Percentiles rank a stretch among this genome's conserved stretches.
These are phyloP conservation scores for Ochotona curzoniae DNA, from an alignment of 2,113 vertebrate genomes.

Conservation along the genomic window DNA sequence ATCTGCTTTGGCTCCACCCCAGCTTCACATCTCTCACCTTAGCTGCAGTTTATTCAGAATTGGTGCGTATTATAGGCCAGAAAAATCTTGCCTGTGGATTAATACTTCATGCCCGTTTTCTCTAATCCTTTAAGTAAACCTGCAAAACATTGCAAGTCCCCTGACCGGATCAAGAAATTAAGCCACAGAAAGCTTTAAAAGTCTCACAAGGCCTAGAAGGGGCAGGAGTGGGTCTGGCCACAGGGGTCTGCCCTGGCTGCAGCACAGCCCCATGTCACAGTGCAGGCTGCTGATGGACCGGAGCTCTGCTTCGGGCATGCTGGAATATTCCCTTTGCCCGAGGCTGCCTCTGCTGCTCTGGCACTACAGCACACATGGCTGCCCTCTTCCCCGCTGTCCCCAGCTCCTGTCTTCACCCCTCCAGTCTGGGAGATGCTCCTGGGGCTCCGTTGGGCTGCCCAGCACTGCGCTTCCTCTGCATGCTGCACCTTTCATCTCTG, in stretches of 20 bases:
- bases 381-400: too few species aligned
- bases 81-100: neutral
- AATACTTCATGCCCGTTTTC: neutral
- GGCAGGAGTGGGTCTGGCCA: neutral
- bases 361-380: too few species aligned
- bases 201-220: neutral
- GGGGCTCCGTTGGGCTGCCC: neutral
- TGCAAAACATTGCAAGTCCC: neutral
- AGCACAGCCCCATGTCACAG: neutral
- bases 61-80: neutral
- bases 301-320: neutral
- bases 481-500: neutral
- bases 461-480: neutral
- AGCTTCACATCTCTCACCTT: neutral
- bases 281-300: neutral
- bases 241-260: neutral
- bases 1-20: neutral
- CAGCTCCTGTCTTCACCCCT: too few species aligned
- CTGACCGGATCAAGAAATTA: neutral
- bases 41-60: neutral
- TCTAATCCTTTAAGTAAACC: neutral
- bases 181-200: neutral
- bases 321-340: rapidly evolving
- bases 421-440: neutral
- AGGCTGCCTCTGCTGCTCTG: neutral